Conservation (phyloP, 2,888 invertebrate genomes). For the Phytoseiulus persimilis region DNA sequence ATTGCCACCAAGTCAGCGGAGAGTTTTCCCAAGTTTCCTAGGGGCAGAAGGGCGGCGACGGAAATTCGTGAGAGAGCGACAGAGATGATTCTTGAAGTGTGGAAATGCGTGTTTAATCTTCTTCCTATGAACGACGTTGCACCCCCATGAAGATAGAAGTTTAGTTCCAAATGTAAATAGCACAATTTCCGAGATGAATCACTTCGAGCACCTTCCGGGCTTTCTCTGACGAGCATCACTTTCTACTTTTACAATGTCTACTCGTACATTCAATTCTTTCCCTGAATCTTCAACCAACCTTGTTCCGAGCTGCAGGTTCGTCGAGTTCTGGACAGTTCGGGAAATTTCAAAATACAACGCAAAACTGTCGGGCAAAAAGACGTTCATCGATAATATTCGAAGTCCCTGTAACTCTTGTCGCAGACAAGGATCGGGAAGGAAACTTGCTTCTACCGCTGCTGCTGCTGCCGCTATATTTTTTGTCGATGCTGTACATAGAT, state of each 20-base stretch:
- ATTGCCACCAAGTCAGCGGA: not conserved
- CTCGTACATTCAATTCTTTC: not conserved
- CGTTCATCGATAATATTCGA: no score
- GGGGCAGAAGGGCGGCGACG: not conserved
- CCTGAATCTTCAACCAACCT: not conserved
- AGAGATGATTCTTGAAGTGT: no score
- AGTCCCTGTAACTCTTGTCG: not conserved
- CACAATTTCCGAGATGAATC: not conserved
- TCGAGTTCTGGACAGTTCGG: no score
- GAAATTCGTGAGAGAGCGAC: not conserved
- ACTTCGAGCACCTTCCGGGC: not conserved
- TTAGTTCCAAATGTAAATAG: not conserved
- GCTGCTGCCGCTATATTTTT: not conserved
- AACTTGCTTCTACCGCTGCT: not conserved
- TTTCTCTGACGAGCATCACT: not conserved
- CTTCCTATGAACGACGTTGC: no score
- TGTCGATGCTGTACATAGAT: not conserved
- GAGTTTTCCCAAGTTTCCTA: not conserved
- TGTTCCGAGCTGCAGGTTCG: not conserved
- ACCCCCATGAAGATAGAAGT: no score
- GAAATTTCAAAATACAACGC: no score
- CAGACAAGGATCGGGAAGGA: not conserved
- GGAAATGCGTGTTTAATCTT: no score
- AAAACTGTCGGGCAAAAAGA: no score
- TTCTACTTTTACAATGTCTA: not conserved